Evolutionary conservation across 2,888 invertebrate genomes (phyloP).

Genomic region (Tipula lateralis): DNA sequence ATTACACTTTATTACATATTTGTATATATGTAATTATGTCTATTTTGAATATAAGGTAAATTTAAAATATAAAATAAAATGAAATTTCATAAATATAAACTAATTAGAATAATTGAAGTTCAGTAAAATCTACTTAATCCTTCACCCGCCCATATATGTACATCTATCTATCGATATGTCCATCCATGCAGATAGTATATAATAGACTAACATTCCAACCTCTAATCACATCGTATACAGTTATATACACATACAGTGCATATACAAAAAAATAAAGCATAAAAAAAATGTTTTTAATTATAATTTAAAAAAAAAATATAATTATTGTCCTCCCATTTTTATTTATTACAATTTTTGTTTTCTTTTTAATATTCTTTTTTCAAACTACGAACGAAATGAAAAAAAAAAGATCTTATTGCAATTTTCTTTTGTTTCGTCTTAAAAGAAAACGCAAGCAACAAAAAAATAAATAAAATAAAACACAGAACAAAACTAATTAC

Average conservation of each 20-base stretch:
- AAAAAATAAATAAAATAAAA: background rate
- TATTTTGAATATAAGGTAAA: background rate
- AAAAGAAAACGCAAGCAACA: background rate
- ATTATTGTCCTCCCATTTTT: slow-evolving; percentile 24
- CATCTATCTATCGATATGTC: background rate
- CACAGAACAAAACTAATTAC: slow-evolving; percentile 9
- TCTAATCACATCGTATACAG: background rate
- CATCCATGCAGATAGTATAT: background rate
- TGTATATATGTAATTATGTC: background rate
- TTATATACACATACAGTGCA: background rate
- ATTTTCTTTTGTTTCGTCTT: background rate
- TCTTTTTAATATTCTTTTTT: slow-evolving; percentile 14
- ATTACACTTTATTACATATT: too few species aligned
- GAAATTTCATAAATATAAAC: too few species aligned
- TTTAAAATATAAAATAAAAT: background rate
- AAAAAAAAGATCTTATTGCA: slow-evolving; percentile 9
- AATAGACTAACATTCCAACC: background rate
- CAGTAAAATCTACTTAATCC: too few species aligned
- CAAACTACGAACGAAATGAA: background rate
- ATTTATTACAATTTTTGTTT: background rate
- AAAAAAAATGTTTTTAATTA: slow-evolving; percentile 3
- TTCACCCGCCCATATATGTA: background rate
- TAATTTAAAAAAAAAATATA: slow-evolving; percentile 7
- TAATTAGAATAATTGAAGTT: too few species aligned
- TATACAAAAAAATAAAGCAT: background rate